Evolutionary conservation across 1,140 invertebrate genomes (phyloP).

Genomic region (Bicyclus anynana): DNA sequence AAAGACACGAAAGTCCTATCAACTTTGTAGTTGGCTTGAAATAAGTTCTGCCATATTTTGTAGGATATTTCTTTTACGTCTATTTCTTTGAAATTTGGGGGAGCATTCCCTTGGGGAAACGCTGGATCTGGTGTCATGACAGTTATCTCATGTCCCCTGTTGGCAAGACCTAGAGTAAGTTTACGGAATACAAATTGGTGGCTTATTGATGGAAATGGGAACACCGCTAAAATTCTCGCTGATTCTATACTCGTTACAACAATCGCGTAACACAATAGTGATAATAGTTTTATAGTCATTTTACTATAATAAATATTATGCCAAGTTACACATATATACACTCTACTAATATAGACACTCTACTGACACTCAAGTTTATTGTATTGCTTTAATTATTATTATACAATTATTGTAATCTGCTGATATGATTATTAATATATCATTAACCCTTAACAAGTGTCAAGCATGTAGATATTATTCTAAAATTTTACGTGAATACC

Average conservation of each 20-base stretch:
- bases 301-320: no score
- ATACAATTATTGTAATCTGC: no score
- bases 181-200: constrained; percentile 46
- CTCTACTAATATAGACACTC: no score
- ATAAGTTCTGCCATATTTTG: constrained; percentile 8
- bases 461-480: no score
- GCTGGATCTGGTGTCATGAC: constrained; percentile 39
- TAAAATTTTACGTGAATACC: no score
- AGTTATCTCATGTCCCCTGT: constrained; percentile 40
- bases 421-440: no score
- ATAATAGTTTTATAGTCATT: no score
- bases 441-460: no score
- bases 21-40: constrained; percentile 1
- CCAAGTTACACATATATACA: no score
- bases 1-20: not conserved
- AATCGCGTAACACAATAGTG: no score
- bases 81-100: constrained; percentile 35
- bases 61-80: constrained; percentile 34
- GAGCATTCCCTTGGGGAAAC: constrained; percentile 15
- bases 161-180: constrained; percentile 30
- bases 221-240: not conserved
- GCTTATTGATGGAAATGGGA: constrained; percentile 8
- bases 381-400: no score
- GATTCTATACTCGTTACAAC: not conserved
- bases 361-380: no score